These are phyloP conservation scores for Zaprionus bogoriensis DNA, from an alignment of 2,888 invertebrate species.

Conservation along the genomic window DNA sequence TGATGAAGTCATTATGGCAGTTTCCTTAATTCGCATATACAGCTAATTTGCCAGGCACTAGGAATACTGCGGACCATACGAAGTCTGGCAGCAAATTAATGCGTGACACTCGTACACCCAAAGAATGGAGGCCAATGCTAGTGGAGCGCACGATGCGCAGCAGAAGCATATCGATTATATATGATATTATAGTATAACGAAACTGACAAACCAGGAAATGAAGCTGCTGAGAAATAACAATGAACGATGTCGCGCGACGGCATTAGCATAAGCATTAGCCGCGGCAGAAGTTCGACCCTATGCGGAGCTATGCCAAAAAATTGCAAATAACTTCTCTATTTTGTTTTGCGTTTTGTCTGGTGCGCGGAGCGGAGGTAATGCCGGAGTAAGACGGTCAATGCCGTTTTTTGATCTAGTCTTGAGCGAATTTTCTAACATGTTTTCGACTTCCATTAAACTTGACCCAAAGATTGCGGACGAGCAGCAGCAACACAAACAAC, in stretches of 20 bases:
- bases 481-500: neutral
- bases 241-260: slow-evolving; percentile 42
- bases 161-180: slow-evolving; percentile 31
- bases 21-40: neutral
- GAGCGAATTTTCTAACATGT: slow-evolving; percentile 39
- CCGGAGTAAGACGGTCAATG: slow-evolving; percentile 70
- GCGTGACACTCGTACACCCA: slow-evolving; percentile 17
- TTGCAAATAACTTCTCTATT: slow-evolving; percentile 65
- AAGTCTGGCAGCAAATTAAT: slow-evolving; percentile 8
- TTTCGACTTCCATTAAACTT: slow-evolving; percentile 55
- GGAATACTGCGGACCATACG: slow-evolving; percentile 14
- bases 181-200: slow-evolving; percentile 46
- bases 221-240: slow-evolving; percentile 48
- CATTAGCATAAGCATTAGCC: slow-evolving; percentile 46
- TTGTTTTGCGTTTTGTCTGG: slow-evolving; percentile 30
- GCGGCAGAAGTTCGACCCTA: slow-evolving; percentile 48
- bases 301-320: slow-evolving; percentile 41
- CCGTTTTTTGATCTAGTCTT: slow-evolving; percentile 76
- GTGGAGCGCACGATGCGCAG: slow-evolving; percentile 35
- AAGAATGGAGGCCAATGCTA: slow-evolving; percentile 66
- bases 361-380: slow-evolving; percentile 27
- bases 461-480: slow-evolving; percentile 59
- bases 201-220: slow-evolving; percentile 66
- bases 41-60: slow-evolving; percentile 9
- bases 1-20: neutral